These are phyloP conservation scores for Cephus pulcher DNA, from an alignment of 2,888 invertebrate genomes.

Conservation along the genomic window DNA sequence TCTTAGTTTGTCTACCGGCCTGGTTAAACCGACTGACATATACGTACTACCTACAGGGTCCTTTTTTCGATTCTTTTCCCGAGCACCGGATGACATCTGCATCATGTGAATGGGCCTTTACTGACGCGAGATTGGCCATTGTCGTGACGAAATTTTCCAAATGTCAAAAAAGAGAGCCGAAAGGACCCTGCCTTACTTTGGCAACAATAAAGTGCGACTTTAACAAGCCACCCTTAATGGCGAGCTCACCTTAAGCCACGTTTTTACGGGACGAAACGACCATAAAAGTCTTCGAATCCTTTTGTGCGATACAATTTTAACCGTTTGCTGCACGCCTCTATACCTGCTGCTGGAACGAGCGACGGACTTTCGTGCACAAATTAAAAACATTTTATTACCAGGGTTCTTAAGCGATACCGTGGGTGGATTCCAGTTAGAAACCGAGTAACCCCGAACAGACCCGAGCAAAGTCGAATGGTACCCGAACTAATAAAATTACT, in stretches of 20 bases:
- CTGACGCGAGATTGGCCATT: neutral
- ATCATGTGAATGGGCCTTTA: neutral
- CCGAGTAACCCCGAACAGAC: too few relatives aligned
- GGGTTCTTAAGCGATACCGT: neutral
- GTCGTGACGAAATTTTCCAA: neutral
- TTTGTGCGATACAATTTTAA: constrained; percentile 20
- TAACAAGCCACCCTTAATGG: constrained; percentile 21
- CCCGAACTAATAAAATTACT: too few relatives aligned
- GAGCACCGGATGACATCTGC: neutral
- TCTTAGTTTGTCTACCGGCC: too few relatives aligned
- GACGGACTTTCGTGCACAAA: neutral
- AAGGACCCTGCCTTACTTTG: neutral
- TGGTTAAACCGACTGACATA: too few relatives aligned
- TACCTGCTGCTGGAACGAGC: neutral
- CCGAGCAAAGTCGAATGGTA: too few relatives aligned
- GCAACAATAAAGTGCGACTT: constrained; percentile 6
- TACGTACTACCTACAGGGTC: too few relatives aligned
- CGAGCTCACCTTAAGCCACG: constrained; percentile 11
- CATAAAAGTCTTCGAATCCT: constrained; percentile 17
- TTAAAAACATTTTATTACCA: constrained; percentile 12
- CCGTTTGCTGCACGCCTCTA: constrained; percentile 8
- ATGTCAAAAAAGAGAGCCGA: neutral
- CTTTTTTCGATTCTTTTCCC: too few relatives aligned
- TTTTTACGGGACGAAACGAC: constrained; percentile 14
- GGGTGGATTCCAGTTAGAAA: too few relatives aligned